These are phyloP conservation scores for Columba livia DNA, from an alignment of 2,113 vertebrate genomes.

Conservation along the genomic window DNA sequence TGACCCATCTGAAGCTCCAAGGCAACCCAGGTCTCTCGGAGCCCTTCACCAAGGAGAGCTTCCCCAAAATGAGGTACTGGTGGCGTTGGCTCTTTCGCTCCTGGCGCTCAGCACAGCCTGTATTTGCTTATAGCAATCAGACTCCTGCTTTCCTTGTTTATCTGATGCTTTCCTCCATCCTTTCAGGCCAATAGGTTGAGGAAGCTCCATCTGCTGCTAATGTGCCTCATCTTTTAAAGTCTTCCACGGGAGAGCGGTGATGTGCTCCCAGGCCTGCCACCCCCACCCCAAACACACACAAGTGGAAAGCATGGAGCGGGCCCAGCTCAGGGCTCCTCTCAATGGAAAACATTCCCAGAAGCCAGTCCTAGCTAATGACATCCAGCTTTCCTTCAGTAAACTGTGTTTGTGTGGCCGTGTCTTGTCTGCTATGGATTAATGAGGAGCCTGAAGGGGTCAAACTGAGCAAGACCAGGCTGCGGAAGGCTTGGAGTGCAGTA, in stretches of 20 bases:
- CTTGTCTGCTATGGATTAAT: conserved; percentile 55
- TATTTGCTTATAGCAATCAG: neutral
- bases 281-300: neutral
- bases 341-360: conserved; percentile 60
- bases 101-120: neutral
- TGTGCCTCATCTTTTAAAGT: neutral
- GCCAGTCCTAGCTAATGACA: conserved; percentile 65
- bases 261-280: neutral
- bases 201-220: conserved; percentile 11
- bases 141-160: neutral
- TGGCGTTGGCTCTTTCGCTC: neutral
- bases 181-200: neutral
- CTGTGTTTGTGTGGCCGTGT: conserved; percentile 61
- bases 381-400: conserved; percentile 66
- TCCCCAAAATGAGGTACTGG: conserved; percentile 90
- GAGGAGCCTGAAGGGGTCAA: conserved; percentile 57
- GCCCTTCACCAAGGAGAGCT: conserved; percentile 85
- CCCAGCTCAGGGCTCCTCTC: conserved; percentile 48
- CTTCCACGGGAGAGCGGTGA: neutral
- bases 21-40: conserved; percentile 87
- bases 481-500: neutral
- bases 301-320: conserved; percentile 13
- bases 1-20: conserved; percentile 91
- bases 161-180: neutral
- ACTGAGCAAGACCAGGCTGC: neutral